Base-by-base conservation (phyloP, 2,797 vertebrate genomes). In the Tangara arthus region DNA sequence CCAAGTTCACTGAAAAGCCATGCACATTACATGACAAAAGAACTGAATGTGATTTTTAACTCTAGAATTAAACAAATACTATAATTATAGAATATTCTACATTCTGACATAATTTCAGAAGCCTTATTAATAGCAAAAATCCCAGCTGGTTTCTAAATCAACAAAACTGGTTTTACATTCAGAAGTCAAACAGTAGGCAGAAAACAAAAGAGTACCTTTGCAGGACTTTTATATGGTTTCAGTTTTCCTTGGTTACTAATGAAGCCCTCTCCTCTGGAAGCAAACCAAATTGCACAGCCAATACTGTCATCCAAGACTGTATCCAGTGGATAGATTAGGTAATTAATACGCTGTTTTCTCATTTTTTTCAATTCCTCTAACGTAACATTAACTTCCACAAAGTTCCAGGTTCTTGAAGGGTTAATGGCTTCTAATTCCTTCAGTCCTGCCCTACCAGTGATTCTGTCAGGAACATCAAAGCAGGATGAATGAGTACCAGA, bases 251-350 rank as follows among this genome's bases (percentile, higher is more conserved):
- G 96, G 21, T 97, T 97, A 18, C 18, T 71, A 52, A 98, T 32
- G 57, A 97, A 76, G 14, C 99, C 99, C 3, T 47, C 75, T 73
- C 99, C 99, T 96, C 98, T 98, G 12, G 99, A 98, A 35, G 99
- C 99, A 94, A 99, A 99, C 99, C 99, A 99, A 93, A 99, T 97
- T 2, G 99, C 99, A 91, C 99, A 99, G 35, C 99, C 99, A 44
- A 99, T 99, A 94, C 99, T 99, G 93, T 99, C 99, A 75, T 99
- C 99, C 24, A 99, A 97, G 89, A 99, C 99, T 0, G 99, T 99
- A 35, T 98, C 97, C 96, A 98, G 94, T 0, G 99, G 99, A 84
- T 98, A 97, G 83, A 99, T 97, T 87, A 99, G 81, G n/a, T 99
- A 98, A 79, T 97, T 68, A 75, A 99, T 98, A 39, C 8, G 85